phyloP scores from a whole-genome alignment of 2,113 vertebrate species.

The Sinocyclocheilus rhinocerous region DNA sequence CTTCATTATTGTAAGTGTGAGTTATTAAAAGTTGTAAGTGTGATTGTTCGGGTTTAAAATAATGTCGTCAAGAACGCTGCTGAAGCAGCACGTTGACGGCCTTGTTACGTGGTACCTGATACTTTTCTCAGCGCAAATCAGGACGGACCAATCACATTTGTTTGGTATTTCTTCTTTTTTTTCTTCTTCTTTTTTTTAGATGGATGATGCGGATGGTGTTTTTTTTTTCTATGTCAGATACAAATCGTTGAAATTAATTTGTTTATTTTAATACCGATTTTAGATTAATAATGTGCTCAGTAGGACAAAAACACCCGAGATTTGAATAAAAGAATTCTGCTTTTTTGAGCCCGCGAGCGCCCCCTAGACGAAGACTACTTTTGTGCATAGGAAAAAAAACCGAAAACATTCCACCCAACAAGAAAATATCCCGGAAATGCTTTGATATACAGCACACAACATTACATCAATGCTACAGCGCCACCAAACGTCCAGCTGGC shows the following conservation, averaged over 20 bases:
- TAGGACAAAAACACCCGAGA: not conserved
- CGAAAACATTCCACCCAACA: not conserved
- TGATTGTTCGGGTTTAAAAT: not conserved
- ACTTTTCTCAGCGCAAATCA: not conserved
- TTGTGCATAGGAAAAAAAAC: not conserved
- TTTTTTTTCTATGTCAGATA: not conserved
- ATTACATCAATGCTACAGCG: not conserved
- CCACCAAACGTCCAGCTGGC: not conserved
- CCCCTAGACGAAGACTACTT: not conserved
- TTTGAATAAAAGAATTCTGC: not conserved
- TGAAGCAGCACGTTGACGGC: not conserved
- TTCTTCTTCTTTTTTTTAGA: not conserved
- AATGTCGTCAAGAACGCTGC: not conserved
- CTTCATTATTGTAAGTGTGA: not conserved
- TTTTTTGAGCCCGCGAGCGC: not conserved
- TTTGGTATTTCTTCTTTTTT: not conserved
- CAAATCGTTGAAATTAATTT: not conserved
- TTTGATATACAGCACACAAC: not conserved
- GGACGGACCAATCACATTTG: not conserved
- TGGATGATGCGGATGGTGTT: not conserved
- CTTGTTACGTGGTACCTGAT: not conserved
- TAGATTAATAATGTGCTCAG: not conserved
- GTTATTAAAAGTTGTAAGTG: not conserved
- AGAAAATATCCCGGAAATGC: constrained; percentile 17
- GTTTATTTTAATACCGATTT: not conserved